Conservation (phyloP, 1,140 invertebrate species). For the Diorhabda elongata region DNA sequence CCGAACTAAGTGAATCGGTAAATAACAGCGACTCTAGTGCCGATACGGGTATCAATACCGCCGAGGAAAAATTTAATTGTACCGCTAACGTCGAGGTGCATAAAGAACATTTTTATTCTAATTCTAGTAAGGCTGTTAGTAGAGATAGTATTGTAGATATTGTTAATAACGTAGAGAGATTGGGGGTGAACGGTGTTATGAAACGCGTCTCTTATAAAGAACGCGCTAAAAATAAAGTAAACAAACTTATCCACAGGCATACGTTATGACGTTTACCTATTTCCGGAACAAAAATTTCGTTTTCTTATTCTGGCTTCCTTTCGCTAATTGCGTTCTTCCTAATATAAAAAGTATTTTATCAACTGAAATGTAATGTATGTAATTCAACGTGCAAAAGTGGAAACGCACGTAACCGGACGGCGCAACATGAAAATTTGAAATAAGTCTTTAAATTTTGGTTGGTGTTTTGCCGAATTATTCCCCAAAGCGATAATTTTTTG, state of each 20-base stretch:
- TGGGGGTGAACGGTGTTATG: constrained; percentile 21
- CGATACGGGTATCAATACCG: constrained; percentile 6
- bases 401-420: too few relatives aligned
- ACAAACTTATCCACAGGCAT: constrained; percentile 44
- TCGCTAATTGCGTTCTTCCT: too few relatives aligned
- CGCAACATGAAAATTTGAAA: too few relatives aligned
- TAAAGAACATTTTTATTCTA: constrained; percentile 18
- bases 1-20: constrained; percentile 1
- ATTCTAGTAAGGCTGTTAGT: constrained; percentile 9
- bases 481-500: too few relatives aligned
- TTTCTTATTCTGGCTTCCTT: too few relatives aligned
- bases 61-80: background rate
- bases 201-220: constrained; percentile 36
- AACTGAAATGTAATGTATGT: too few relatives aligned
- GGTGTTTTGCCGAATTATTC: too few relatives aligned
- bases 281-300: too few relatives aligned
- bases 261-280: constrained; percentile 44
- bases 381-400: too few relatives aligned
- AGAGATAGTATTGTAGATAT: constrained; percentile 25
- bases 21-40: constrained; percentile 21
- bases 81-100: constrained; percentile 29
- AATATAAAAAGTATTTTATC: too few relatives aligned
- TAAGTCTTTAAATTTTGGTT: too few relatives aligned
- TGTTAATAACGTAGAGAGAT: constrained; percentile 29
- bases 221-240: constrained; percentile 36